phyloP scores from a whole-genome alignment of 2,797 vertebrate species.

The Denticeps clupeoides region DNA sequence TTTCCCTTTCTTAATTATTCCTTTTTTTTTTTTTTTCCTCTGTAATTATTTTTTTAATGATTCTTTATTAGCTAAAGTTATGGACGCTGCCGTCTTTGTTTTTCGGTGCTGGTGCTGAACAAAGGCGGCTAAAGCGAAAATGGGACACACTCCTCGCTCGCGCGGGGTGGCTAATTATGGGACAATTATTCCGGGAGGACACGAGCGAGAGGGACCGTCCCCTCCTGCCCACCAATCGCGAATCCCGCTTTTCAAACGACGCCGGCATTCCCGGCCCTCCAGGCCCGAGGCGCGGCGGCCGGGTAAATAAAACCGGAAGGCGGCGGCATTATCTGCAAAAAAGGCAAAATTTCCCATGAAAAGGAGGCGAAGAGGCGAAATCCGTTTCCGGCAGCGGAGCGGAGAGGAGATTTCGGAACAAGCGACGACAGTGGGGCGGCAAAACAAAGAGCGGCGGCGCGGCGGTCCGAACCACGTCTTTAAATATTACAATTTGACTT shows the following conservation, averaged over 20 bases:
- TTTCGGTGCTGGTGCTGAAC: slow-evolving; percentile 13
- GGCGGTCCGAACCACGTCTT: too few species aligned
- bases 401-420: background rate
- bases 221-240: slow-evolving; percentile 7
- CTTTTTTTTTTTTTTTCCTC: slow-evolving; percentile 31
- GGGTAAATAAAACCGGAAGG: too few species aligned
- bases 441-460: slow-evolving; percentile 47
- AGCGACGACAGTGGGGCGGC: slow-evolving; percentile 6
- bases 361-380: too few species aligned
- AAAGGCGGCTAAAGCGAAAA: too few species aligned
- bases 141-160: slow-evolving; percentile 11
- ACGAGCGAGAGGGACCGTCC: slow-evolving; percentile 2
- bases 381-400: too few species aligned
- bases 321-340: too few species aligned
- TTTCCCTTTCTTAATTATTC: slow-evolving; percentile 27
- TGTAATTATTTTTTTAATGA: slow-evolving; percentile 34
- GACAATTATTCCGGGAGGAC: slow-evolving; percentile 21
- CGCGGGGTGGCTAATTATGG: slow-evolving; percentile 25
- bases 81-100: slow-evolving; percentile 26
- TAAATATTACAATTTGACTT: slow-evolving; percentile 95
- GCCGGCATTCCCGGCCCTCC: too few species aligned
- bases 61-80: slow-evolving; percentile 16
- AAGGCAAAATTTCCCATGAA: too few species aligned
- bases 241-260: slow-evolving; percentile 13
- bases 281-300: too few species aligned